Evolutionary conservation across 35 echinoderm and acorn worm genomes (phyloP).

Genomic region (Stichopus chloronotus): DNA sequence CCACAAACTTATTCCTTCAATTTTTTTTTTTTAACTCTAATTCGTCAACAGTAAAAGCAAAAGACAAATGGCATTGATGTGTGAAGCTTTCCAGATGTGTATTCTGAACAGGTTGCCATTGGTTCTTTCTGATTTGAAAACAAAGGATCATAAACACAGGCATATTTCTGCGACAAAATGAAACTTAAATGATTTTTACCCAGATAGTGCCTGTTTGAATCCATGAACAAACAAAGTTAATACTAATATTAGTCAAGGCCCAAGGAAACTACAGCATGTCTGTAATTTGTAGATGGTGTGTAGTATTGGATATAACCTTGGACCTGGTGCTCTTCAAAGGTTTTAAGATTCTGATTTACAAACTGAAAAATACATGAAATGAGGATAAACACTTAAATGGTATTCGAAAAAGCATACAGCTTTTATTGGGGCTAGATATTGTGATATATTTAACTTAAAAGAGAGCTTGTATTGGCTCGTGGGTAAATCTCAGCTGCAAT

Average conservation of each 20-base stretch:
- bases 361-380: background rate
- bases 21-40: background rate
- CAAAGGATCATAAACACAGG: constrained; percentile 29
- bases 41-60: constrained; percentile 20
- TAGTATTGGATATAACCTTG: no score
- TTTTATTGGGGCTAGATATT: background rate
- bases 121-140: constrained; percentile 25
- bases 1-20: background rate
- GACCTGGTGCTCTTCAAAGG: background rate
- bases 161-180: background rate
- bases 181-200: background rate
- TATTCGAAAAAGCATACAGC: background rate
- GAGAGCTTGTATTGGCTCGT: background rate
- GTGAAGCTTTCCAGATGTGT: constrained; percentile 35
- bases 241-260: background rate
- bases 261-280: background rate
- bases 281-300: no score
- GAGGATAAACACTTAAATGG: background rate
- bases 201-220: constrained; percentile 19
- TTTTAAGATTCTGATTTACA: background rate
- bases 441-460: background rate
- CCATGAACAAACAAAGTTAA: background rate
- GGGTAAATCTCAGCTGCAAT: constrained; percentile 37
- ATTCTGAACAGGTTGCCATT: constrained; percentile 33
- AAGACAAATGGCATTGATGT: constrained; percentile 40